Conservation (phyloP, 2,888 invertebrate genomes). For the Nipponacmea schrenckii region DNA sequence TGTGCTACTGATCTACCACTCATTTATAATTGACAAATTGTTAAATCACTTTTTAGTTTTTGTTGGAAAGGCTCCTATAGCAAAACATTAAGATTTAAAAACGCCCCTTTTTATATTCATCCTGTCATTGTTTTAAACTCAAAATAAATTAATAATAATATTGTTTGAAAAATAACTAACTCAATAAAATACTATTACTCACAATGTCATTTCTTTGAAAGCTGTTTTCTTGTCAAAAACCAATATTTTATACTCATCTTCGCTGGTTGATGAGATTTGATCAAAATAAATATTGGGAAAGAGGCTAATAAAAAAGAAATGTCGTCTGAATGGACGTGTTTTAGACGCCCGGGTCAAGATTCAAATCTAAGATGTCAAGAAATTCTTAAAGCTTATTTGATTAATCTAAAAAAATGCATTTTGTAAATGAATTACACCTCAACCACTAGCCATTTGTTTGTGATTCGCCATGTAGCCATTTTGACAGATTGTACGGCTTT, state of each 20-base stretch:
- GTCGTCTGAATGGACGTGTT: neutral
- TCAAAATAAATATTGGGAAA: neutral
- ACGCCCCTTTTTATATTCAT: too few species aligned
- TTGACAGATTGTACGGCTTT: neutral
- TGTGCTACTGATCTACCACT: too few species aligned
- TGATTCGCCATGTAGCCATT: neutral
- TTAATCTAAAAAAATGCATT: neutral
- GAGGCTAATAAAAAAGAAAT: neutral
- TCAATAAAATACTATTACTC: too few species aligned
- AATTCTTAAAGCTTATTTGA: slow-evolving; percentile 6
- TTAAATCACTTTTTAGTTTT: too few species aligned
- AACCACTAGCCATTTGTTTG: neutral
- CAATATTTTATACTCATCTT: neutral
- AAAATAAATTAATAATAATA: too few species aligned
- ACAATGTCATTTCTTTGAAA: neutral
- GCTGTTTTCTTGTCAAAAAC: slow-evolving; percentile 6
- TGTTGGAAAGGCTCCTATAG: too few species aligned
- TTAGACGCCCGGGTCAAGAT: neutral
- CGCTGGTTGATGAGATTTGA: neutral
- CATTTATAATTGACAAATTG: too few species aligned
- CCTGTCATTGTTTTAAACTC: too few species aligned
- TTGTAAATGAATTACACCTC: slow-evolving; percentile 4
- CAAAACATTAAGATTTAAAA: too few species aligned
- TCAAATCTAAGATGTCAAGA: neutral
- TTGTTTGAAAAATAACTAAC: too few species aligned